Evolutionary conservation across 1,140 invertebrate species (phyloP).

Genomic region (Drosophila prosaltans): DNA sequence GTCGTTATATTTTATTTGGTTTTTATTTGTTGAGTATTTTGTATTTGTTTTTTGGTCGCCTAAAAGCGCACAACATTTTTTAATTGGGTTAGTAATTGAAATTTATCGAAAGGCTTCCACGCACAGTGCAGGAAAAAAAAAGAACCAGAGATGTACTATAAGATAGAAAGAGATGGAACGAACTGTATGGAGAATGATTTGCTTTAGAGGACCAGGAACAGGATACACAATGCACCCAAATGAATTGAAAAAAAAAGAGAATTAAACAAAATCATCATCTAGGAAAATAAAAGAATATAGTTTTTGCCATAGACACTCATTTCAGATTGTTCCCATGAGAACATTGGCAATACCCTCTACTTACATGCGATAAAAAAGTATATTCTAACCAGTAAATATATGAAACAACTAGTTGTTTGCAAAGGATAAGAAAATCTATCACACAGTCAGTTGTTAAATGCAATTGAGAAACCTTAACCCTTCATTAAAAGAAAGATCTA

Average conservation of each 20-base stretch:
- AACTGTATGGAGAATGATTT: background rate
- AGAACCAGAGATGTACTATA: background rate
- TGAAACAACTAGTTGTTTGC: too few relatives aligned
- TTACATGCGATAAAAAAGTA: background rate
- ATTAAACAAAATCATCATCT: background rate
- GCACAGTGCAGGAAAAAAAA: slow-evolving; percentile 26
- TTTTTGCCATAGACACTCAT: slow-evolving; percentile 11
- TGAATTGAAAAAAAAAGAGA: slow-evolving; percentile 6
- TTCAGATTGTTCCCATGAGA: background rate
- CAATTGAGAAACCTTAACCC: too few relatives aligned
- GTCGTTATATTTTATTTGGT: slow-evolving; percentile 54
- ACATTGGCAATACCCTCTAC: slow-evolving; percentile 1
- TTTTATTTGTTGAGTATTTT: slow-evolving; percentile 32
- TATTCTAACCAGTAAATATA: background rate
- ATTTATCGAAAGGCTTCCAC: slow-evolving; percentile 75
- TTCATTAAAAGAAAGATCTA: too few relatives aligned
- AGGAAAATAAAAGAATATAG: slow-evolving; percentile 2
- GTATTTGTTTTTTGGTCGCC: slow-evolving; percentile 58
- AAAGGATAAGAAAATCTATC: too few relatives aligned
- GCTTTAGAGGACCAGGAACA: background rate
- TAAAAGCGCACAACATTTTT: slow-evolving; percentile 79
- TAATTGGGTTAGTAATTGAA: slow-evolving; percentile 82
- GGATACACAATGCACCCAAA: slow-evolving; percentile 3
- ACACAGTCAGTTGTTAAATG: too few relatives aligned
- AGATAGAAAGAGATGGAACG: background rate